phyloP scores from a whole-genome alignment of 2,888 invertebrate species.

The Stomorhina lunata region DNA sequence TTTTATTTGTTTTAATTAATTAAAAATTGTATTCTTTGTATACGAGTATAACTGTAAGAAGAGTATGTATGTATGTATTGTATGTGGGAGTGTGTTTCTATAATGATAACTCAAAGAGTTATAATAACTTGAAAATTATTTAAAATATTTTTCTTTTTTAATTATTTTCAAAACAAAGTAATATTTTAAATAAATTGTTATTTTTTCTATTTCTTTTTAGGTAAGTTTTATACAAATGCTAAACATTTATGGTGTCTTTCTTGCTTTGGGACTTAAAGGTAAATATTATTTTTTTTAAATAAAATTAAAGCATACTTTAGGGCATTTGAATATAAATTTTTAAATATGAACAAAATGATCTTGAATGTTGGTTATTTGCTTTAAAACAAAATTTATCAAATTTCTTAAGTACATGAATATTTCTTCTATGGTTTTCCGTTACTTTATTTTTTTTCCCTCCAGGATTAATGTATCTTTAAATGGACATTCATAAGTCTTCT shows the following conservation, averaged over 20 bases:
- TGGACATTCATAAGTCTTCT: constrained; percentile 5
- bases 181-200: not conserved
- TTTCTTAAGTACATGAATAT: not conserved
- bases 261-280: not conserved
- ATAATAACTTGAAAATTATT: not conserved
- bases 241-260: not conserved
- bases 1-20: constrained; percentile 34
- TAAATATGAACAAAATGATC: not conserved
- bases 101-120: constrained; percentile 5
- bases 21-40: constrained; percentile 24
- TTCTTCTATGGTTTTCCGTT: not conserved
- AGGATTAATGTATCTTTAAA: not conserved
- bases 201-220: constrained; percentile 18
- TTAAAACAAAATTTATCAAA: too few relatives aligned
- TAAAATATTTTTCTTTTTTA: constrained; percentile 1
- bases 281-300: constrained; percentile 18
- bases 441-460: not conserved
- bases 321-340: not conserved
- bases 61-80: too few relatives aligned
- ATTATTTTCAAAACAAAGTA: not conserved
- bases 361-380: not conserved
- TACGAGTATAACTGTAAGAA: not conserved
- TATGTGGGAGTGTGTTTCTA: not conserved
- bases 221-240: too few relatives aligned
- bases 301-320: constrained; percentile 23